Base-by-base conservation (phyloP, 2,888 invertebrate genomes). In the Ceraclea dissimilis region DNA sequence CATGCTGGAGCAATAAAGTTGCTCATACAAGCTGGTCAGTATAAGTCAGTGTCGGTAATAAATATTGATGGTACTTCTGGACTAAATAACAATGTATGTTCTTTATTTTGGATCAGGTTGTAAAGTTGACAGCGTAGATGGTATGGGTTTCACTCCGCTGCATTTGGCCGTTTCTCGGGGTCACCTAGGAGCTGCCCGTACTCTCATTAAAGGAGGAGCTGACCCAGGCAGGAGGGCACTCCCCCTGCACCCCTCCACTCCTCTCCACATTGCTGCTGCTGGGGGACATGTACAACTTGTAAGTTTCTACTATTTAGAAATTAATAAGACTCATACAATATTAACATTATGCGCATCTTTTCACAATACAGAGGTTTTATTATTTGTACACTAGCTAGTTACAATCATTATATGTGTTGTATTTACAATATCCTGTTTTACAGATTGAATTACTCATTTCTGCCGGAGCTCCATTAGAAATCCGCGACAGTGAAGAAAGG, bases 121-220 rank as follows among this genome's bases (percentile, higher is more conserved):
- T 66, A 80, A 79, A 69, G 72, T 86, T 22, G 84, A 89, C 70
- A 74, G 83, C 33, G 78, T 80, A 26, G 84, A 85, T 62, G 76
- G 78, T 5, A 82, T 83, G 65, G 84, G 85, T 17, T 74, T 83
- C 52, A 85, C 84, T 18, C 81, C 87, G 0, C 71, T 89, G 48
- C 88, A 88, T 69, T 74, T 85, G 61, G 85, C 87, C 31, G 80
- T 81, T 1, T 71, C 75, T 39, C 76, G 75, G 61, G 82, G 82
- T 52, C 78, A 82, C 65, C 64, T 69, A 21, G 79, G 81, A 58
- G 78, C 86, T 57, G 79, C 80, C 0, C 73, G 75, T 52, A 68
- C 78, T 53, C 68, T 86, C 11, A 66, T 86, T 33, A 71, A 72
- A 57, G 75, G 79, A 54, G 81, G 83, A 10, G 79, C 80, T 33